Evolutionary conservation across 2,888 invertebrate species (phyloP).

Genomic region (Mythimna ferrago): DNA sequence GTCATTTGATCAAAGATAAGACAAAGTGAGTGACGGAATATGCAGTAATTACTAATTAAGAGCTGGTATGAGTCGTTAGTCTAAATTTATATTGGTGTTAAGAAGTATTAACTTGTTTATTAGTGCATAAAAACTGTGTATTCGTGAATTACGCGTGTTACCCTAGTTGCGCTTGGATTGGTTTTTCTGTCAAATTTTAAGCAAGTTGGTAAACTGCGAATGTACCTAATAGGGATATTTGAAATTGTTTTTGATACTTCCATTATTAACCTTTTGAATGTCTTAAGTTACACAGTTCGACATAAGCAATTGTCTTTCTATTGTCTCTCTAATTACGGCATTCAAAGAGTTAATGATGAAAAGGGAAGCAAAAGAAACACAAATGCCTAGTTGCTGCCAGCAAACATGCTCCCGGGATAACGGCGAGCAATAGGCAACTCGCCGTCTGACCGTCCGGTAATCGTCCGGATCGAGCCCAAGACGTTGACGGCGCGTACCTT

Average conservation of each 20-base stretch:
- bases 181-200: neutral
- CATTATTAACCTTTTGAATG: too few relatives aligned
- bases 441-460: too few relatives aligned
- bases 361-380: too few relatives aligned
- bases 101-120: constrained; percentile 17
- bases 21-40: constrained; percentile 17
- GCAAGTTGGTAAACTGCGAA: neutral
- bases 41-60: constrained; percentile 33
- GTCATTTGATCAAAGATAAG: constrained; percentile 47
- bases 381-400: too few relatives aligned
- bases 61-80: constrained; percentile 11
- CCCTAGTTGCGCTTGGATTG: neutral
- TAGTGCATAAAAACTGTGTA: constrained; percentile 18
- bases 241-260: neutral
- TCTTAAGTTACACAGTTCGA: too few relatives aligned
- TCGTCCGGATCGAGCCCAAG: too few relatives aligned
- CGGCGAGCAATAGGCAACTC: too few relatives aligned
- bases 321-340: too few relatives aligned
- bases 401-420: too few relatives aligned
- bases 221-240: neutral
- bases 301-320: too few relatives aligned
- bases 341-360: too few relatives aligned
- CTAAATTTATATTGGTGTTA: constrained; percentile 29
- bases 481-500: too few relatives aligned
- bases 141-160: neutral